Percentiles rank a stretch among this genome's conserved stretches.
Evolutionary conservation across 2,113 vertebrate genomes (phyloP).

Genomic region (Syrrhaptes paradoxus): DNA sequence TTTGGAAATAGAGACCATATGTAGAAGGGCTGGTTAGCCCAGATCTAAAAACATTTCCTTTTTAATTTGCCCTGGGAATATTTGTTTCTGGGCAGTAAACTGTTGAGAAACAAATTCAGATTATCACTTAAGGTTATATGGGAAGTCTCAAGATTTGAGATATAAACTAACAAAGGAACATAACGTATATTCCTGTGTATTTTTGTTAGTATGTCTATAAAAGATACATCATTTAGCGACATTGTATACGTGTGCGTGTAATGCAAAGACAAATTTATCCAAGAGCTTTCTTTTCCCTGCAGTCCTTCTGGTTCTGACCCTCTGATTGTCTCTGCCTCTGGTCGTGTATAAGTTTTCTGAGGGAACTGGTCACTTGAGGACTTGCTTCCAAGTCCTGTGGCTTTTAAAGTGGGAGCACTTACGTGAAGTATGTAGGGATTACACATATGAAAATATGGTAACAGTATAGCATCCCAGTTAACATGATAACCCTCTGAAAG

Average conservation of each 20-base stretch:
- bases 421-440: fast-evolving
- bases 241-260: not conserved
- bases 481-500: not conserved
- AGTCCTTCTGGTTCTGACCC: not conserved
- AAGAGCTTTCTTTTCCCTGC: not conserved
- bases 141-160: not conserved
- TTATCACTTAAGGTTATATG: not conserved
- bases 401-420: not conserved
- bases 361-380: not conserved
- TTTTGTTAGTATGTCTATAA: not conserved
- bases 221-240: not conserved
- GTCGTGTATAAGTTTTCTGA: not conserved
- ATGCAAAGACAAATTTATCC: not conserved
- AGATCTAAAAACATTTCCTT: not conserved
- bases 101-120: not conserved
- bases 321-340: not conserved
- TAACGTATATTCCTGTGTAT: not conserved
- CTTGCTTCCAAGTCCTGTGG: not conserved
- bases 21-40: not conserved
- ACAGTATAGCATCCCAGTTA: too few relatives aligned
- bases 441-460: fast-evolving
- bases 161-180: not conserved
- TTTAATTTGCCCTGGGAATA: not conserved
- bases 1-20: not conserved
- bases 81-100: not conserved